phyloP scores from a whole-genome alignment of 2,797 vertebrate species.

The Bradypodion pumilum region DNA sequence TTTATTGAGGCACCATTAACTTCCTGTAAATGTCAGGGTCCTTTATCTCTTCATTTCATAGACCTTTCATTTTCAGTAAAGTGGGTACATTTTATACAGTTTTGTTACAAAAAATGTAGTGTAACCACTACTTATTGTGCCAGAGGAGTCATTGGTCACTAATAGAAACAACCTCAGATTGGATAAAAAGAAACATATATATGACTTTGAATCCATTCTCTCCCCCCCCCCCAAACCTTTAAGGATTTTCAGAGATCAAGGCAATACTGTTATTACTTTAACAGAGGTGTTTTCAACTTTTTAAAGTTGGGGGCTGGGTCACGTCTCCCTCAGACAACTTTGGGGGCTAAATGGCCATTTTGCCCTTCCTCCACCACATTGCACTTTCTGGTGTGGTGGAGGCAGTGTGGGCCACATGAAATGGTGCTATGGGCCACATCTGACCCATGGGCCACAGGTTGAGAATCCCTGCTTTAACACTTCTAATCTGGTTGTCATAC shows the following conservation, averaged over 20 bases:
- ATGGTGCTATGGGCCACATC: no score
- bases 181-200: neutral
- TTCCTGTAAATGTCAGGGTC: neutral
- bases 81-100: neutral
- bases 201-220: neutral
- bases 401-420: no score
- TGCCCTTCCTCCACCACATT: no score
- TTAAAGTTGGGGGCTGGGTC: no score
- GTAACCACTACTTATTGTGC: neutral
- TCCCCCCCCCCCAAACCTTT: neutral
- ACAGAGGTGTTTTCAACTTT: no score
- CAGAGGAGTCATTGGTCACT: neutral
- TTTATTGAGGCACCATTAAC: neutral
- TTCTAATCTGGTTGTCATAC: neutral
- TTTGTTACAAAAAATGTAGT: neutral
- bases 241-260: neutral
- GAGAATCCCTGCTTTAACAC: no score
- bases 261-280: neutral
- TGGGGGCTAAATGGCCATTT: no score
- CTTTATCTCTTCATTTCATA: neutral
- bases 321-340: no score
- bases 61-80: slow-evolving; percentile 9
- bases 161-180: neutral
- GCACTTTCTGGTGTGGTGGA: no score
- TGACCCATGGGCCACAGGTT: no score